Evolutionary conservation across 2,113 vertebrate species (phyloP).

Genomic region (Candoia aspera): DNA sequence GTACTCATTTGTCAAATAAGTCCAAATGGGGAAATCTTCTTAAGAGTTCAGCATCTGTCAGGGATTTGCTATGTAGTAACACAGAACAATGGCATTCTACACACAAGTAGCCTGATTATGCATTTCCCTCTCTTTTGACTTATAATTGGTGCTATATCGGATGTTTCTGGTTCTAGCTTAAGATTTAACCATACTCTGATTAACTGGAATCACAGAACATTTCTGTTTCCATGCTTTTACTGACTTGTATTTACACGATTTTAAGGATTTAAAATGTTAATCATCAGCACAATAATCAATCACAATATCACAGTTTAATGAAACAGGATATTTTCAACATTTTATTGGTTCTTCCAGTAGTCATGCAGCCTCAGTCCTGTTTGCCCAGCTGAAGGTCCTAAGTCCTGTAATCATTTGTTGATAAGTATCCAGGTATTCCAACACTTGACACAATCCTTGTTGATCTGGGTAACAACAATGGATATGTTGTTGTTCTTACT

Average conservation of each 20-base stretch:
- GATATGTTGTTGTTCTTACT: neutral
- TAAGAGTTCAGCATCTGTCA: neutral
- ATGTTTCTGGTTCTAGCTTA: neutral
- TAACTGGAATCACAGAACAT: neutral
- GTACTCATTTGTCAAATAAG: neutral
- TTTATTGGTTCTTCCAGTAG: neutral
- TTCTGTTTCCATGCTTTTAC: neutral
- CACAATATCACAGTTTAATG: neutral
- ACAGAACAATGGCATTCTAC: too few species aligned
- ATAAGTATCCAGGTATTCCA: neutral
- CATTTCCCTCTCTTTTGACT: neutral
- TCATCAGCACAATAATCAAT: neutral
- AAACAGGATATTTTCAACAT: neutral
- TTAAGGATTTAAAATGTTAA: neutral
- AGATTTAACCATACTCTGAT: neutral
- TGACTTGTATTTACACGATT: neutral
- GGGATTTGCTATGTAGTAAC: neutral
- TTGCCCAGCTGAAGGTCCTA: neutral
- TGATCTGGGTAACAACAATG: neutral
- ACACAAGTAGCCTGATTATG: neutral
- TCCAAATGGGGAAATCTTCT: neutral
- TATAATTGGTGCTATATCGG: neutral
- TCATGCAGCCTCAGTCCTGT: neutral
- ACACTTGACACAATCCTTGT: neutral
- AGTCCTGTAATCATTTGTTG: neutral